These are phyloP conservation scores for Phataginus tetradactyla DNA, from an alignment of 2,797 vertebrate genomes.

Conservation along the genomic window DNA sequence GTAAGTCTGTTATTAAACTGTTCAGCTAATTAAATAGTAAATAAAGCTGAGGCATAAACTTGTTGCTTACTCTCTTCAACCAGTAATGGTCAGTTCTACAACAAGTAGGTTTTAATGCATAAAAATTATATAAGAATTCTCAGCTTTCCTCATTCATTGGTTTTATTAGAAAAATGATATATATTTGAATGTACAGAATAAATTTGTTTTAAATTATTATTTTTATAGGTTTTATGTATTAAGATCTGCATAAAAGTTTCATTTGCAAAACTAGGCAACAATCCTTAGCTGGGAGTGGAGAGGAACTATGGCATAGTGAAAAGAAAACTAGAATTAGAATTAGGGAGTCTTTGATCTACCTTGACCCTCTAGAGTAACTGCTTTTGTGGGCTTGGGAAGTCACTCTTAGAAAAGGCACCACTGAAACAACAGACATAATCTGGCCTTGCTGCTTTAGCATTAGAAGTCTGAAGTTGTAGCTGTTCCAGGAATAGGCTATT, in stretches of 20 bases:
- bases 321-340: not conserved
- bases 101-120: not conserved
- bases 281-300: not conserved
- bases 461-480: not conserved
- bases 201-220: not conserved
- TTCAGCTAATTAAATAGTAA: slow-evolving; percentile 36
- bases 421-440: not conserved
- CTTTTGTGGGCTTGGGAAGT: not conserved
- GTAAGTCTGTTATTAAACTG: slow-evolving; percentile 32
- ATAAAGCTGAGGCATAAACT: not conserved
- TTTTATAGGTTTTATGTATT: not conserved
- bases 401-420: not conserved
- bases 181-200: not conserved
- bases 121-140: not conserved
- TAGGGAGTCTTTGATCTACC: not conserved
- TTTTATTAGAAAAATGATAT: not conserved
- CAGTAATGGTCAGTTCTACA: not conserved
- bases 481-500: rapidly evolving
- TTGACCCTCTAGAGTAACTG: not conserved
- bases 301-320: rapidly evolving
- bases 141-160: not conserved
- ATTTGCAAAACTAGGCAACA: not conserved
- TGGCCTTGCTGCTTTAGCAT: not conserved
- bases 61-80: not conserved
- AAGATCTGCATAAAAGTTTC: not conserved